Evolutionary conservation across 2,888 invertebrate genomes (phyloP), one percentile per base, ranked within the genome.

Genomic region (Spilosoma lubricipeda): DNA sequence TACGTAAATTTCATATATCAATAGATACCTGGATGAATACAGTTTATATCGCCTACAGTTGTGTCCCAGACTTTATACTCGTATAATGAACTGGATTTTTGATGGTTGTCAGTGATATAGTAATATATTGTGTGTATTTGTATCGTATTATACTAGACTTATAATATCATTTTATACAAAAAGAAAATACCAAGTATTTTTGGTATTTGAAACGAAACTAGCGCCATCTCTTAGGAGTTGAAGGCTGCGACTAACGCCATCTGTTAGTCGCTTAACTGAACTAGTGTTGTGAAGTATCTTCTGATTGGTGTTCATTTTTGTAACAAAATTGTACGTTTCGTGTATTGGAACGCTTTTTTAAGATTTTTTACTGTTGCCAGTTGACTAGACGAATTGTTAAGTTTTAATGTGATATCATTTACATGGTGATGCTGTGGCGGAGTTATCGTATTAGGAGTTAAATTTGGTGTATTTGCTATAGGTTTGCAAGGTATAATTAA

Each of bases 221-320:
- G 36, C 83, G 85, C 81, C 85, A 68, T 78, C 79, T 83, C 5
- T 81, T 75, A 48, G 77, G 70, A 39, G 23, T 64, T 64, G 2
- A 59, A 3, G 52, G 33, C 39, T 27, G 70, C n/a, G 5, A 72
- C 23, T 73, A 81, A 67, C 85, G 84, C 80, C 85, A 67, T 79
- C 82, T 83, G 2, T 79, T 75, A 80, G 69, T 65, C 74, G 56
- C 36, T 42, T 20, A 48, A 52, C 36, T 45, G 67, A 83, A 78
- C 70, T 48, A 82, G 86, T 76, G 81, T 85, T 87, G 85, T 85
- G 85, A 84, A 72, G 74, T 79, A 75, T 80, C 73, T 73, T 71
- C 73, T 73, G 80, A 82, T 84, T 81, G 80, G 91, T 91, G 92
- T 91, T 91, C 90, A 90, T 87, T 90, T 85, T 85, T 80, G 67